Conservation (phyloP, 2,888 invertebrate species). For the Morpho achilles region DNA sequence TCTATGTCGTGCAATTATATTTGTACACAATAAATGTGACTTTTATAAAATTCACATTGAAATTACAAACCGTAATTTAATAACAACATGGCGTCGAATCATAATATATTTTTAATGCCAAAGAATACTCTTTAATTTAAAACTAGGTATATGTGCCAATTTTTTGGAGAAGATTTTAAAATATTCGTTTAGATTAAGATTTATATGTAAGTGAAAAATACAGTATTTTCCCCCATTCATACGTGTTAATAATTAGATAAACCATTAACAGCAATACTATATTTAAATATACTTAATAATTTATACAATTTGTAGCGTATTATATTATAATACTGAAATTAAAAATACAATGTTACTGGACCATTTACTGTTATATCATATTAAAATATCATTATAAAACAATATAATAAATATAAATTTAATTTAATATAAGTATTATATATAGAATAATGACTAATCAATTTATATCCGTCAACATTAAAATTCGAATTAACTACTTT, state of each 20-base stretch:
- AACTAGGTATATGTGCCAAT: constrained; percentile 34
- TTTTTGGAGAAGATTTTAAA: constrained; percentile 66
- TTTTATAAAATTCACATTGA: neutral
- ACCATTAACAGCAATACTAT: constrained; percentile 36
- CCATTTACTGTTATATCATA: constrained; percentile 24
- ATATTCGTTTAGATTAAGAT: constrained; percentile 32
- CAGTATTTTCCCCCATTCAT: constrained; percentile 49
- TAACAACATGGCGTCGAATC: constrained; percentile 42
- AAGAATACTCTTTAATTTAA: constrained; percentile 23
- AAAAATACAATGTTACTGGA: constrained; percentile 29
- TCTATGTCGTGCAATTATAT: too few species aligned
- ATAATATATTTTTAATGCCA: constrained; percentile 24
- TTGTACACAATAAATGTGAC: too few species aligned
- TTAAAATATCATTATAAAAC: too few species aligned
- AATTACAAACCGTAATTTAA: neutral
- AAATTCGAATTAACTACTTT: too few species aligned
- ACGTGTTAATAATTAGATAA: constrained; percentile 24
- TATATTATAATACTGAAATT: constrained; percentile 12
- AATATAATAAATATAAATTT: too few species aligned
- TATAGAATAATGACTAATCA: too few species aligned
- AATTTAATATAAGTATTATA: too few species aligned
- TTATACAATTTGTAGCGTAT: constrained; percentile 3
- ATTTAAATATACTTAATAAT: constrained; percentile 5
- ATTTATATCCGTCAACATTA: too few species aligned
- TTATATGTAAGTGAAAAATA: constrained; percentile 37